Evolutionary conservation across 2,797 vertebrate genomes (phyloP).

Genomic region (Anguilla anguilla): DNA sequence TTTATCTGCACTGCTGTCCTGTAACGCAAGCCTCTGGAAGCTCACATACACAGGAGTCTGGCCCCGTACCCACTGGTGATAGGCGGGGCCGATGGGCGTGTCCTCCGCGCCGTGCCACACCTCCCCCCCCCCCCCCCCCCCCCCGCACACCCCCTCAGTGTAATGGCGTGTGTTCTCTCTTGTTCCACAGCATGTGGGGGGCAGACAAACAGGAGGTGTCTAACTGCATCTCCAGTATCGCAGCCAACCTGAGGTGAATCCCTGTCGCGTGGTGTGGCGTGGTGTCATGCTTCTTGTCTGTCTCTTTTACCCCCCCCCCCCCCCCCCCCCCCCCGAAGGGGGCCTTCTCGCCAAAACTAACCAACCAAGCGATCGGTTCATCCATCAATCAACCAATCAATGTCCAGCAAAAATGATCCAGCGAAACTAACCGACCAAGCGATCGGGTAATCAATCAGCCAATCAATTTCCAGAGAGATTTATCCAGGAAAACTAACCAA

Average conservation of each 20-base stretch:
- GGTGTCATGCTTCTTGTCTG: slow-evolving; percentile 41
- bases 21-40: not conserved
- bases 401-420: not conserved
- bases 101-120: not conserved
- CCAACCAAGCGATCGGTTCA: not conserved
- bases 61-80: not conserved
- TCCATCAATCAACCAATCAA: not conserved
- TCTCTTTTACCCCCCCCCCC: not conserved
- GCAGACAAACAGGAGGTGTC: slow-evolving; percentile 78
- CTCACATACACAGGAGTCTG: too few relatives aligned
- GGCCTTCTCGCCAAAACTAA: not conserved
- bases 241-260: slow-evolving; percentile 77
- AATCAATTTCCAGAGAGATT: too few relatives aligned
- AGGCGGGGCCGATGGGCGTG: not conserved
- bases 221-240: slow-evolving; percentile 79
- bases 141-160: not conserved
- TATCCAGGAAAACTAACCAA: too few relatives aligned
- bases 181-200: slow-evolving; percentile 77
- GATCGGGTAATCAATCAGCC: not conserved
- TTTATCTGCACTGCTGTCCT: not conserved
- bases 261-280: slow-evolving; percentile 46
- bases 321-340: too few relatives aligned
- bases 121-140: not conserved
- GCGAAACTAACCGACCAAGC: not conserved
- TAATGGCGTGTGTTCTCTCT: slow-evolving; percentile 8